Evolutionary conservation across 2,797 vertebrate genomes (phyloP), one percentile per base, ranked within the genome.

Genomic region (Chiloscyllium punctatum): DNA sequence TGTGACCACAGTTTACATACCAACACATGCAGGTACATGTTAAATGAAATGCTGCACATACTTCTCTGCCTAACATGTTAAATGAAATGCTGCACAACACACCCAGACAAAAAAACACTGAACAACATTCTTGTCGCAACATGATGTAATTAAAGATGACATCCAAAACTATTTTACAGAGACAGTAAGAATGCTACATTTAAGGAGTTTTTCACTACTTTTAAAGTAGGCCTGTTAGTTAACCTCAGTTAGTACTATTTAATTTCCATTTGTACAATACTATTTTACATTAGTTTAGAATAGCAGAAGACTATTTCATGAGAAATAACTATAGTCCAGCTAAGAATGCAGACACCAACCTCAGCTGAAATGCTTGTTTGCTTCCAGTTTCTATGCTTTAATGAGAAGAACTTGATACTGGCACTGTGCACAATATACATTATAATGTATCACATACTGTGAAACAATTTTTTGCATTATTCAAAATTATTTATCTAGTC

Each of bases 1-100:
- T 15, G n/a, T 77, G 71, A 95, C 3, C n/a, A 91, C 57, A 48
- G 71, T 77, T 37, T 48, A 53, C 69, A 77, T 77, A 77, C 69
- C 72, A 95, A 53, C 53, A 27, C 94, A 95, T 53, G 94, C 71
- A 69, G 71, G 33, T 51, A 94, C 68, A 30, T 25, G 94, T 94
- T 27, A 30, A 94, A 53, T 77, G 42, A 27, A 77, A 95, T 53
- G 71, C 15, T 95, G 48, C 11, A 51, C 72, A 33, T 95, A 95
- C 94, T 95, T 77, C 48, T 95, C 30, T 33, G 42, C 42, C 48
- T 42, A 48, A 48, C 42, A 48, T 48, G 42, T 48, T 48, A 48
- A 48, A 48, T 48, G 94, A 77, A 95, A 95, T 27, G 77, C n/a
- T 42, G 69, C 18, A 1, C 37, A 95, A 72, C 71, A 72, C 71